Base-by-base conservation (phyloP, 1,140 invertebrate genomes). In the Rhyacophila brunnea region DNA sequence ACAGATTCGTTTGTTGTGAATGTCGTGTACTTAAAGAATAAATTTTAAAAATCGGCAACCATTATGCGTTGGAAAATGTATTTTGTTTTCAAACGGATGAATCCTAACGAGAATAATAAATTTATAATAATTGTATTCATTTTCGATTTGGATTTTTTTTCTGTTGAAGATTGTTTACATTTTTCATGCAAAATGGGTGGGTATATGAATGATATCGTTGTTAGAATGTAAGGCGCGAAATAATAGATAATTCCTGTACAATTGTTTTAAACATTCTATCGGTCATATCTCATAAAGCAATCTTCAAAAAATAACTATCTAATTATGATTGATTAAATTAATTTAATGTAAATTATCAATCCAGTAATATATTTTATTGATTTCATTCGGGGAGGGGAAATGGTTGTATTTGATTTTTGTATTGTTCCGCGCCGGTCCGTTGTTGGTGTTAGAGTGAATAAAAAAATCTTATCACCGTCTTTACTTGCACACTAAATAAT, bases 11-110 rank as follows among this genome's bases (percentile, higher is more conserved):
- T 60, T 58, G 58, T 65, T 65, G 62, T 65, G 58, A 60, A 65
- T 60, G 58, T 65, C 54, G 62, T 64, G 62, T 65, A 65, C 62
- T 65, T 65, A 65, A 64, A 53, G n/a, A 51, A 32, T 49, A 40
- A 15, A 5, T 15, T 40, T 40, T 40, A 13, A 13, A 40, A 40
- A 40, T 28, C 23, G 23, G 23, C 23, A 28, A 9, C 23, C 23
- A 28, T 28, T 28, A 5, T 28, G 23, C 23, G 9, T 28, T 9
- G 23, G 23, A 28, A 28, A 28, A 28, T 28, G 23, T 28, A 40
- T 13, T 40, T 40, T 40, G 4, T 13, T 40, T 40, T 40, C 15
- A 40, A 13, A 4, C n/a, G 11, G 38, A 13, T 40, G 3, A 13
- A 5, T n/a, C 11, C 15, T 40, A 6, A n/a, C 38, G 38, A 13